A percentile compares a stretch with the other conserved stretches of the same genome.
Evolutionary conservation across 2,797 vertebrate genomes (phyloP).

Genomic region (Micrastur ruficollis): DNA sequence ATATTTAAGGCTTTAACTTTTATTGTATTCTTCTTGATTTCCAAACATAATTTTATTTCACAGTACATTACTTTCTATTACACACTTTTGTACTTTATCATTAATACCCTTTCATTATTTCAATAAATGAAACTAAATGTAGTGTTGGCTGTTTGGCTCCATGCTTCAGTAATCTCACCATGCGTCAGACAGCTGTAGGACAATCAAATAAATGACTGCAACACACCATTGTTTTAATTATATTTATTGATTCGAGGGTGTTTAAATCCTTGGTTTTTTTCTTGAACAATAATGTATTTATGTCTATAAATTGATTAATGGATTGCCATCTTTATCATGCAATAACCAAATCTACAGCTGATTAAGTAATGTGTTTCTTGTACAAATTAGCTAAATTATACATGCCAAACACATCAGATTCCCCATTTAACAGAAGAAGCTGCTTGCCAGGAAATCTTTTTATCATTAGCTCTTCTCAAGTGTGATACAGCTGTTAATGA

Average conservation of each 20-base stretch:
- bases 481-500: background rate
- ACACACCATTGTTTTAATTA: slow-evolving; percentile 57
- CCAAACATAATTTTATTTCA: slow-evolving; percentile 69
- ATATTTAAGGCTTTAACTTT: slow-evolving; percentile 46
- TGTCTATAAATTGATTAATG: slow-evolving; percentile 60
- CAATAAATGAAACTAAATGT: slow-evolving; percentile 61
- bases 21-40: slow-evolving; percentile 44
- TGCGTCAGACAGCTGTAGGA: slow-evolving; percentile 3
- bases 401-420: slow-evolving; percentile 1
- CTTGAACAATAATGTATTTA: slow-evolving; percentile 32
- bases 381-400: slow-evolving; percentile 60
- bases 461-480: slow-evolving; percentile 23
- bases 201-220: slow-evolving; percentile 35
- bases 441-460: slow-evolving; percentile 56
- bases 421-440: slow-evolving; percentile 28
- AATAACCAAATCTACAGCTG: slow-evolving; percentile 32
- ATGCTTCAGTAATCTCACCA: slow-evolving; percentile 42
- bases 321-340: slow-evolving; percentile 21
- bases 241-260: slow-evolving; percentile 50
- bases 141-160: slow-evolving; percentile 35
- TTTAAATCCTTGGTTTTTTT: background rate
- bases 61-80: slow-evolving; percentile 72
- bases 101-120: slow-evolving; percentile 67
- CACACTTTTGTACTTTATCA: slow-evolving; percentile 52
- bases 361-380: slow-evolving; percentile 36